A percentile compares a stretch with the other conserved stretches of the same genome.
Evolutionary conservation across 2,888 invertebrate genomes (phyloP).

Genomic region (Auanema freiburgensis): DNA sequence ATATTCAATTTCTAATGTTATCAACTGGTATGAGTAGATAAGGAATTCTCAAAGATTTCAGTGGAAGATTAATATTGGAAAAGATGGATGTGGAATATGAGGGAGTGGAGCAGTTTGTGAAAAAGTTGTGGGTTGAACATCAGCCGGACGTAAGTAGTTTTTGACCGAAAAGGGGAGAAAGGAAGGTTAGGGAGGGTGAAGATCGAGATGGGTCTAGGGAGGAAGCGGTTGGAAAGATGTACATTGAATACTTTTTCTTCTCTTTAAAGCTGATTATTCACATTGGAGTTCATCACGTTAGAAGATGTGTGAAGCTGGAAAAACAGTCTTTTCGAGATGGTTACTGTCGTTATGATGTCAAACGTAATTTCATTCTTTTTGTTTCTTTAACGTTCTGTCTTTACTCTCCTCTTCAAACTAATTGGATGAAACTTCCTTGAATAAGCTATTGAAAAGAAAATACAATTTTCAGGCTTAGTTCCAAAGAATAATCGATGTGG

Average conservation of each 20-base stretch:
- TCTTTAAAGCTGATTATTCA: constrained; percentile 38
- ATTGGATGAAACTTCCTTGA: not conserved
- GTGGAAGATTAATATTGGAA: constrained; percentile 19
- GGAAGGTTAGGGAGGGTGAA: too few relatives aligned
- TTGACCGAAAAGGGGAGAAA: not conserved
- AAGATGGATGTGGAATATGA: constrained; percentile 32
- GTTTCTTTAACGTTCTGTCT: too few relatives aligned
- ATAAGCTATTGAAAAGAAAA: not conserved
- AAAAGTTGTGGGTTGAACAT: constrained; percentile 28
- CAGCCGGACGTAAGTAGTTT: constrained; percentile 27
- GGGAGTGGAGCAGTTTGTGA: constrained; percentile 27
- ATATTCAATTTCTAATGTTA: too few relatives aligned
- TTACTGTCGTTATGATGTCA: constrained; percentile 40
- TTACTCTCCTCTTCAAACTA: too few relatives aligned
- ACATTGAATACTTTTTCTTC: constrained; percentile 11
- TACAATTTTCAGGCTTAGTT: constrained; percentile 18
- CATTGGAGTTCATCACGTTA: constrained; percentile 39
- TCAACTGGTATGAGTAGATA: not conserved
- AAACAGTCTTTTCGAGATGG: constrained; percentile 40
- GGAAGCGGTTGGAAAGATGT: too few relatives aligned
- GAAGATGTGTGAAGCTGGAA: constrained; percentile 34
- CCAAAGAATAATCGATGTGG: constrained; percentile 22
- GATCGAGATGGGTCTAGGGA: too few relatives aligned
- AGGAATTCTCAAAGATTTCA: constrained; percentile 14
- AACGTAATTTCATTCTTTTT: constrained; percentile 21